Evolutionary conservation across 1,140 invertebrate genomes (phyloP), one percentile per base, ranked within the genome.

Genomic region (Rhagoletis pomonella): DNA sequence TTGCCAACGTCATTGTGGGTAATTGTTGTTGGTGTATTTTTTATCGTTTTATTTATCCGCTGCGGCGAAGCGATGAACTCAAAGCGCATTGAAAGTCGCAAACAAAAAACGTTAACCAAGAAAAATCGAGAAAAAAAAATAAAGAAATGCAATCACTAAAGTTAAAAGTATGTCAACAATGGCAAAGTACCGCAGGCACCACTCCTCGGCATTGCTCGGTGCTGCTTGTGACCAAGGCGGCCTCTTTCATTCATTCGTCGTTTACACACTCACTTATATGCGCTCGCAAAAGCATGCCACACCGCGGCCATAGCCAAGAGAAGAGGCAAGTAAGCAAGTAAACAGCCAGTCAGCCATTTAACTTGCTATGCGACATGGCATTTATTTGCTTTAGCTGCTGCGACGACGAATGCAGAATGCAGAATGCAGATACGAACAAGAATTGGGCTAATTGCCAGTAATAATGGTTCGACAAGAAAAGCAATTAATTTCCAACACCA

Each of bases 371-470:
- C 73, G 19, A 47, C 73, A 29, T 77, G 19, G 73, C 73, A 29
- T 77, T 77, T 77, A 55, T 55, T 77, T 50, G 73, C 47, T 47
- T 7, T 67, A 29, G 64, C 29, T 77, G 42, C n/a, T 50, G 73
- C 7, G 19, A 47, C 73, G 12, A 17, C 73, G 44, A 42, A 42
- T 50, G 44, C 44, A 9, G 44, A 39, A 44, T 17, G 42, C 12
- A 77, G 73, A 81, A 81, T 81, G 73, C 73, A 55, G 73, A 55
- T 81, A 81, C 47, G 73, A 55, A 81, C 73, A 81, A 81, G 73
- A 81, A 81, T 81, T 81, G 73, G 73, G 73, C 73, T 81, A 81
- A 81, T 81, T 81, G 73, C 73, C 73, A 81, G 73, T 81, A 81
- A 81, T 81, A 55, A 81, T 81, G 67, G 10, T 81, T 81, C 73